Percentiles rank a stretch among this genome's conserved stretches.
These are phyloP conservation scores for Drosophila malerkotliana DNA, from an alignment of 1,140 invertebrate genomes.

Conservation along the genomic window DNA sequence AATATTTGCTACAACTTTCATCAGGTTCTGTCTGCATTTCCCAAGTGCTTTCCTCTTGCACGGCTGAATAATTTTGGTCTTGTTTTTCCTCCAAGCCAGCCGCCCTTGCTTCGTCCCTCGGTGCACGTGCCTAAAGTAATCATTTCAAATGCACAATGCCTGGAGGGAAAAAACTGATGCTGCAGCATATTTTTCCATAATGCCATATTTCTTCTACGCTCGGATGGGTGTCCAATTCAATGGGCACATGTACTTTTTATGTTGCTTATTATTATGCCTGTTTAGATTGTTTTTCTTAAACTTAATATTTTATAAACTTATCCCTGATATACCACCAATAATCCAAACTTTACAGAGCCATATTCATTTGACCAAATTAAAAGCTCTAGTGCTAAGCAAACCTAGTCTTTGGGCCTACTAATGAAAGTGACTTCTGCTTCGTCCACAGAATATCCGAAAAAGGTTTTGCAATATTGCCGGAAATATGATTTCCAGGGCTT, in stretches of 20 bases:
- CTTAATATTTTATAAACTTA: neutral
- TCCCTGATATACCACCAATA: neutral
- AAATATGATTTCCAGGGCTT: conserved; percentile 82
- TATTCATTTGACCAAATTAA: conserved; percentile 1
- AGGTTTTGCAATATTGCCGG: conserved; percentile 76
- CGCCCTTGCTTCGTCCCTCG: neutral
- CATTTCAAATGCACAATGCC: conserved; percentile 73
- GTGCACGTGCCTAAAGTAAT: conserved; percentile 51
- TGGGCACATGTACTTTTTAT: neutral
- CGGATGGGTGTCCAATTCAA: conserved; percentile 20
- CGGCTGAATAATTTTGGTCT: conserved; percentile 64
- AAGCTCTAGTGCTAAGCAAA: conserved; percentile 27
- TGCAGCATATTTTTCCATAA: conserved; percentile 49
- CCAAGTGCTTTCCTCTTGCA: conserved; percentile 33
- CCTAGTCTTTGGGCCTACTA: neutral
- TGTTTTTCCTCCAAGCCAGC: conserved; percentile 18
- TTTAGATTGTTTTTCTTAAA: neutral
- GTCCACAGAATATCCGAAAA: conserved; percentile 73
- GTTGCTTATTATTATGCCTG: conserved; percentile 12
- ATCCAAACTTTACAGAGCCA: neutral
- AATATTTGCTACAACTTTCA: conserved; percentile 49
- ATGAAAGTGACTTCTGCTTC: neutral
- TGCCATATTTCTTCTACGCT: conserved; percentile 19
- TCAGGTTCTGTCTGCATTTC: conserved; percentile 43
- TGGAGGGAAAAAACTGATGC: conserved; percentile 8